These are phyloP conservation scores for Hemithea aestivaria DNA, from an alignment of 2,888 invertebrate species.

Conservation along the genomic window DNA sequence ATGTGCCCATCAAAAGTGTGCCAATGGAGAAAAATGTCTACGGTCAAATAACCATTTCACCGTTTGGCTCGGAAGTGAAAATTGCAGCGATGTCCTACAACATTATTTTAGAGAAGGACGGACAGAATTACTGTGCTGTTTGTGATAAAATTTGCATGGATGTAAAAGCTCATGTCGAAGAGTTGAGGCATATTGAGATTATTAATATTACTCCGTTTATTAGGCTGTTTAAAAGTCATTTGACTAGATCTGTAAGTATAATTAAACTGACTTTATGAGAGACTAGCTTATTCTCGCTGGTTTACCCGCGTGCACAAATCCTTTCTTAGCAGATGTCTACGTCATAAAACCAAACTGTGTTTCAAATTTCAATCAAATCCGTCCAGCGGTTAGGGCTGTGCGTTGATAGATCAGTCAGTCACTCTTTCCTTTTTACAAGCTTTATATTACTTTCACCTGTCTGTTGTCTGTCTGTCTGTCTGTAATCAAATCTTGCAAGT, in stretches of 20 bases:
- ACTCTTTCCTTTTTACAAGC: too few species aligned
- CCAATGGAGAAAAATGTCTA: slow-evolving; percentile 7
- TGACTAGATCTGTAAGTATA: slow-evolving; percentile 34
- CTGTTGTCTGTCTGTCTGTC: too few species aligned
- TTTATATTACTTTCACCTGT: too few species aligned
- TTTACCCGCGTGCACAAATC: too few species aligned
- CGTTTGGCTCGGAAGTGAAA: slow-evolving; percentile 12
- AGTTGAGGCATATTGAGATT: slow-evolving; percentile 6
- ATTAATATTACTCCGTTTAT: slow-evolving; percentile 24
- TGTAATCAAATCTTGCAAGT: too few species aligned
- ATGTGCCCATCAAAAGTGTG: background rate
- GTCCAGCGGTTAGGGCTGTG: too few species aligned
- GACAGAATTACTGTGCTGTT: slow-evolving; percentile 13
- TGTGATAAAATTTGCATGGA: slow-evolving; percentile 14
- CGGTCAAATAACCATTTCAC: slow-evolving; percentile 8
- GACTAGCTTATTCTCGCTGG: too few species aligned
- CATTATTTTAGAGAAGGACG: slow-evolving; percentile 1
- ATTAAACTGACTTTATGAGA: too few species aligned
- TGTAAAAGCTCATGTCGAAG: slow-evolving; percentile 12
- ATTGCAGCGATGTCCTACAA: slow-evolving; percentile 17
- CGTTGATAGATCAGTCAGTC: too few species aligned
- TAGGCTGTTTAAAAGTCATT: slow-evolving; percentile 26
- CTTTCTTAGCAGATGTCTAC: too few species aligned
- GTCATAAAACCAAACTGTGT: too few species aligned
- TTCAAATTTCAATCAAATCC: too few species aligned